Evolutionary conservation across 2,113 vertebrate genomes (phyloP), one percentile per base, ranked within the genome.

Genomic region (Sturnira hondurensis): DNA sequence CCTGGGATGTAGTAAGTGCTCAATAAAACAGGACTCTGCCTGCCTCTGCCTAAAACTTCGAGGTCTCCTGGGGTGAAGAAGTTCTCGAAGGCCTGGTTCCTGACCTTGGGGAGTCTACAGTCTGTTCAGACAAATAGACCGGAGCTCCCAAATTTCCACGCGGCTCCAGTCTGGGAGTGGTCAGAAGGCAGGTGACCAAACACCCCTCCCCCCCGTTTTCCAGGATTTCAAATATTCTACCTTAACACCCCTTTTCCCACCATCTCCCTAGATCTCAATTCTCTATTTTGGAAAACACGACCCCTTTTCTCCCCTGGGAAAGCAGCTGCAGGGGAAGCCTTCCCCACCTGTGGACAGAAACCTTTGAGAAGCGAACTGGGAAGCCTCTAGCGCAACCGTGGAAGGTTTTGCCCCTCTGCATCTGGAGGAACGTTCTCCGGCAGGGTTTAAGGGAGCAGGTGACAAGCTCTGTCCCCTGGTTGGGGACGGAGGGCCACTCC

Each of bases 271-370:
- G 58, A 38, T 58, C 45, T 26, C 24, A 13, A 12, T 22, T 58
- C 52, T 80, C 70, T 81, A 28, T 58, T 56, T 93, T 61, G 24
- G 50, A 47, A 95, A 83, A 82, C 16, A 33, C 0, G 6, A 65
- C 56, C 58, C 41, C 3, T 85, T 61, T 80, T 15, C 78, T 50
- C 65, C 50, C 73, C 78, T 36, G 31, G 56, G 54, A 41, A 74
- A 70, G 3, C 4, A 24, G 45, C 65, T 65, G 5, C 19, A 5
- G 26, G 0, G 14, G 67, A 15, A 45, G 73, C 45, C 45, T 22
- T 68, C 56, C 28, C 50, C 54, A 13, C n/a, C 28, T 1, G 0
- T 1, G n/a, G 50, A 15, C 24, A 63, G 0, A 7, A 38, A 36
- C 6, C 11, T 3, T 65, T 31, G 63, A 38, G 76, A 61, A 24